Evolutionary conservation across 2,113 vertebrate species (phyloP).

Genomic region (Microcebus ravelobensis): DNA sequence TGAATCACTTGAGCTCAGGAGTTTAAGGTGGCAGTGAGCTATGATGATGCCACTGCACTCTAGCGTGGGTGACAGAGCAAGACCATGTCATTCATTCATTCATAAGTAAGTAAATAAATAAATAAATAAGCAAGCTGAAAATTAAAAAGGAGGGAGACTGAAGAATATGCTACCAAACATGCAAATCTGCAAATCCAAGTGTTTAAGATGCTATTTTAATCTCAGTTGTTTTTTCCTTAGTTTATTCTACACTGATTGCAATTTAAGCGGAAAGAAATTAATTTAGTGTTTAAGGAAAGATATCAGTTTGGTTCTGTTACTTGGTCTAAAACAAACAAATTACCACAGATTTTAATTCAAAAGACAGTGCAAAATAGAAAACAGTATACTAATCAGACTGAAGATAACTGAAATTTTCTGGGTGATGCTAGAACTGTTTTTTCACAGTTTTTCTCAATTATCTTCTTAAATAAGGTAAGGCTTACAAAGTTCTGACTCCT

Average conservation of each 20-base stretch:
- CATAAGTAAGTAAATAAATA: no score
- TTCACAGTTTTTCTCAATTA: constrained; percentile 9
- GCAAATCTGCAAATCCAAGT: not conserved
- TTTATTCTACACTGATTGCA: not conserved
- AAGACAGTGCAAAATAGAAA: constrained; percentile 28
- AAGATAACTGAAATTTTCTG: not conserved
- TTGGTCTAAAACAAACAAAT: not conserved
- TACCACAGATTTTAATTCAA: constrained; percentile 53
- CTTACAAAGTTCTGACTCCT: not conserved
- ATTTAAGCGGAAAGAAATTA: constrained; percentile 16
- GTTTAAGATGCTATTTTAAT: constrained; percentile 7
- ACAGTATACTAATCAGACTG: not conserved
- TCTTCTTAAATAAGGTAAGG: constrained; percentile 42
- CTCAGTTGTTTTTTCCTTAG: not conserved
- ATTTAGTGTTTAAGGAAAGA: constrained; percentile 20
- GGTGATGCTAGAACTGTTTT: not conserved
- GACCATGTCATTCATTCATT: no score
- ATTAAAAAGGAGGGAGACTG: not conserved
- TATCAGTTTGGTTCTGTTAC: not conserved
- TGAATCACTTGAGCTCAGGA: no score
- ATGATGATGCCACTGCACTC: no score
- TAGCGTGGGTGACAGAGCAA: no score
- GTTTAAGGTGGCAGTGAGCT: no score
- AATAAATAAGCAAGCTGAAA: not conserved
- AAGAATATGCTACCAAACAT: not conserved